Conservation (phyloP, 2,797 vertebrate species). For the Enteromius paludinosus region DNA sequence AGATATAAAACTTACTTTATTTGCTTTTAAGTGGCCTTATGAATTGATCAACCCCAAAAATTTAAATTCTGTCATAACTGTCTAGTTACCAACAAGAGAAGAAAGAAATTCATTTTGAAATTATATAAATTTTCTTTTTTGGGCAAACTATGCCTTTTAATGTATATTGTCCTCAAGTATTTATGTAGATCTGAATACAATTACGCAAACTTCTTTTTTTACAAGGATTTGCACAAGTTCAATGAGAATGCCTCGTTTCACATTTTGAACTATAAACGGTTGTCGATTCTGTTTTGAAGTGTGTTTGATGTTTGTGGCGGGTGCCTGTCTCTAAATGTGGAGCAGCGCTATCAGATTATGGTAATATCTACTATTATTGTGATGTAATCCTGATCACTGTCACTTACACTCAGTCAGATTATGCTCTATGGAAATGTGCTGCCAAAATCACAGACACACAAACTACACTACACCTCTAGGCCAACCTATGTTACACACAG, state of each 20-base stretch:
- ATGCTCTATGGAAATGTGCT: conserved; percentile 73
- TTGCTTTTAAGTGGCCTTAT: not conserved
- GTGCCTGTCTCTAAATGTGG: conserved; percentile 65
- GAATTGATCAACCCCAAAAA: not conserved
- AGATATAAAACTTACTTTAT: not conserved
- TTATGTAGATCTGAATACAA: not conserved
- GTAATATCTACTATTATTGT: conserved; percentile 86
- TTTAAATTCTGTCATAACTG: not conserved
- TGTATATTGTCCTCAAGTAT: not conserved
- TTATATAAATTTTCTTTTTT: not conserved
- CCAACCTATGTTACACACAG: conserved; percentile 8
- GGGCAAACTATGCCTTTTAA: not conserved
- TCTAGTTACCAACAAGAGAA: not conserved
- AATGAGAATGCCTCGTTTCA: not conserved
- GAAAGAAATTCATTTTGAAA: not conserved
- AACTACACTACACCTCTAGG: conserved; percentile 22
- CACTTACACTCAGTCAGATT: conserved; percentile 83
- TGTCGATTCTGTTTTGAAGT: not conserved
- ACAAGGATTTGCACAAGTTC: not conserved
- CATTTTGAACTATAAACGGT: not conserved
- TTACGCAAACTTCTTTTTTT: not conserved
- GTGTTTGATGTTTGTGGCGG: conserved; percentile 54
- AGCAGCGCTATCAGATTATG: conserved; percentile 75
- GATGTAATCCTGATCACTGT: conserved; percentile 85
- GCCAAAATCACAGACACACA: conserved; percentile 51